phyloP scores from a whole-genome alignment of 1,140 invertebrate genomes.

The Eriosoma lanigerum region DNA sequence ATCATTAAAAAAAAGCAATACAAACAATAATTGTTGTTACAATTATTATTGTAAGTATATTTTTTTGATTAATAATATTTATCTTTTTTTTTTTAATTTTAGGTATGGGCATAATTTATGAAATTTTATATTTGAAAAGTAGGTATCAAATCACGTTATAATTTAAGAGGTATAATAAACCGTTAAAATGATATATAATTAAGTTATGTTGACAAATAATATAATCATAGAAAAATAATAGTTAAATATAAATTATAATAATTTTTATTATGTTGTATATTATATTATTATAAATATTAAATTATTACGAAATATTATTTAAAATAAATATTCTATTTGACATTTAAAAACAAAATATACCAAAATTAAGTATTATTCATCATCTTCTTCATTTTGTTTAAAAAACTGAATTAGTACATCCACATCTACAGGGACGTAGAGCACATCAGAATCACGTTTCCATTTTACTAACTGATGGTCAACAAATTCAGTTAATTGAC shows the following conservation, averaged over 20 bases:
- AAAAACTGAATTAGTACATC: slow-evolving; percentile 61
- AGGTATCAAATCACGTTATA: slow-evolving; percentile 42
- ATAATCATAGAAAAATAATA: slow-evolving; percentile 8
- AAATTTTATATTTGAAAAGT: slow-evolving; percentile 15
- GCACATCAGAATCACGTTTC: slow-evolving; percentile 74
- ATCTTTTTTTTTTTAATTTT: background rate
- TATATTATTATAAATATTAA: slow-evolving; percentile 43
- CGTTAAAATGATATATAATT: background rate
- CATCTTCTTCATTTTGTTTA: slow-evolving; percentile 30
- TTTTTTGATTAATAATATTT: too few relatives aligned
- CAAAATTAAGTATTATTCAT: slow-evolving; percentile 14
- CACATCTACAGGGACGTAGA: slow-evolving; percentile 77
- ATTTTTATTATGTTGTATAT: slow-evolving; percentile 37
- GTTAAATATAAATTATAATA: slow-evolving; percentile 26
- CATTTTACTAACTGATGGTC: slow-evolving; percentile 88
- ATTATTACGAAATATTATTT: slow-evolving; percentile 18
- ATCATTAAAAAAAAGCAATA: too few relatives aligned
- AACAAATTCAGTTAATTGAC: slow-evolving; percentile 88
- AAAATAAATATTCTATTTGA: slow-evolving; percentile 13
- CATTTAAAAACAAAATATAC: slow-evolving; percentile 11
- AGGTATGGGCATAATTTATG: slow-evolving; percentile 44
- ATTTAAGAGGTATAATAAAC: background rate
- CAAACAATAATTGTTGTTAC: too few relatives aligned
- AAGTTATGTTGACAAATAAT: slow-evolving; percentile 28
- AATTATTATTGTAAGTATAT: too few relatives aligned